phyloP scores from a whole-genome alignment of 2,797 vertebrate genomes.

The Serranus cabrilla region DNA sequence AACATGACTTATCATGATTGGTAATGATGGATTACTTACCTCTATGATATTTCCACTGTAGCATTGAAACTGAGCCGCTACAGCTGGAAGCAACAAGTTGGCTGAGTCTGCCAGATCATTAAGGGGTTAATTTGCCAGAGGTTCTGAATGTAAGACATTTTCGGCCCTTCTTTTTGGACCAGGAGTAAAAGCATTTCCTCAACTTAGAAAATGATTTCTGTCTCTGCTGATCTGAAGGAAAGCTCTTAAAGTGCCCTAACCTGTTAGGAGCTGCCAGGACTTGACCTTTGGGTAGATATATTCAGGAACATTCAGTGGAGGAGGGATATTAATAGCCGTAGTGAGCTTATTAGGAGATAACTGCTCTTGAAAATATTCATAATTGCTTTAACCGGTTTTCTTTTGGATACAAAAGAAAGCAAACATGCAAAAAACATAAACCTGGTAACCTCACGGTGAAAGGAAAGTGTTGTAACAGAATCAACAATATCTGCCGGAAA shows the following conservation, averaged over 20 bases:
- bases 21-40: too few relatives aligned
- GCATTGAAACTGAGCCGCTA: too few relatives aligned
- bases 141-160: background rate
- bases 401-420: background rate
- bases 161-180: background rate
- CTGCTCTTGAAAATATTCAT: background rate
- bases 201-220: background rate
- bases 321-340: slow-evolving; percentile 5
- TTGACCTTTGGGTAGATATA: background rate
- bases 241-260: background rate
- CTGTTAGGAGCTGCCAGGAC: slow-evolving; percentile 4
- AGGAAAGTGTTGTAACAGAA: background rate
- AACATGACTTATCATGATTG: too few relatives aligned
- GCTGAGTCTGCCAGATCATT: too few relatives aligned
- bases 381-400: background rate
- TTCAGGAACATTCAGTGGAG: background rate
- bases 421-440: background rate
- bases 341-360: slow-evolving; percentile 2
- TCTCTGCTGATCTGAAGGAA: background rate
- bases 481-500: background rate
- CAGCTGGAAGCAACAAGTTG: too few relatives aligned
- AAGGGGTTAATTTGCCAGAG: background rate
- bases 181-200: background rate
- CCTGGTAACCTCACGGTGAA: background rate
- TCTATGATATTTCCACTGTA: too few relatives aligned